phyloP scores from a whole-genome alignment of 2,113 vertebrate species.

The Actinemys pallida region DNA sequence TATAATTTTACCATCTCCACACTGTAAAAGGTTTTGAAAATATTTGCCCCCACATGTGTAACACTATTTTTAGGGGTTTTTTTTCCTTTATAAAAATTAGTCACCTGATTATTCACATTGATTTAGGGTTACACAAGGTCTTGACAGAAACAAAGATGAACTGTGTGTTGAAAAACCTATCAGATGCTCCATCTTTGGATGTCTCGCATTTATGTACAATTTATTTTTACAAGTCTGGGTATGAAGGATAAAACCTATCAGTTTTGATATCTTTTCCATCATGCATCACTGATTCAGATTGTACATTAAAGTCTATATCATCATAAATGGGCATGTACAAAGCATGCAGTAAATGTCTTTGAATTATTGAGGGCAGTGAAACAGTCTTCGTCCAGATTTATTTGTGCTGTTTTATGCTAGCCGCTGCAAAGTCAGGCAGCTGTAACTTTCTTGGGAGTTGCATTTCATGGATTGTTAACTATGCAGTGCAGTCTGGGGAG shows the following conservation, averaged over 20 bases:
- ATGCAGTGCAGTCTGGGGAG: conserved; percentile 62
- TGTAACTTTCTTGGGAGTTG: conserved; percentile 56
- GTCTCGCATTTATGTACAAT: background rate
- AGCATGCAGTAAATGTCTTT: conserved; percentile 32
- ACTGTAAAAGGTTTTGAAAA: background rate
- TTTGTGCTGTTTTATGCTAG: conserved; percentile 37
- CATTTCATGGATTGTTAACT: conserved; percentile 76
- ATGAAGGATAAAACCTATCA: background rate
- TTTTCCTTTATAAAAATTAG: background rate
- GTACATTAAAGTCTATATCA: background rate
- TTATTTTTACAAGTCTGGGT: background rate
- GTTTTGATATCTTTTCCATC: conserved; percentile 19
- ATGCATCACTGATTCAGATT: background rate
- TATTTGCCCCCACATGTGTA: background rate
- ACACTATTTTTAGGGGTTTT: background rate
- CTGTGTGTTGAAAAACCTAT: background rate
- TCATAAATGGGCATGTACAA: conserved; percentile 5
- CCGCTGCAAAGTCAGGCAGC: conserved; percentile 44
- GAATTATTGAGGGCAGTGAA: conserved; percentile 50
- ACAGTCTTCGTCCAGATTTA: background rate
- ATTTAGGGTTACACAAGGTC: background rate
- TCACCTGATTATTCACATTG: background rate
- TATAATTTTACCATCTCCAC: background rate
- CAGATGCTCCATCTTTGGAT: background rate
- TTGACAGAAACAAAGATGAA: background rate